Base-by-base conservation (phyloP, 2,888 invertebrate species). In the Tetranychus piercei region DNA sequence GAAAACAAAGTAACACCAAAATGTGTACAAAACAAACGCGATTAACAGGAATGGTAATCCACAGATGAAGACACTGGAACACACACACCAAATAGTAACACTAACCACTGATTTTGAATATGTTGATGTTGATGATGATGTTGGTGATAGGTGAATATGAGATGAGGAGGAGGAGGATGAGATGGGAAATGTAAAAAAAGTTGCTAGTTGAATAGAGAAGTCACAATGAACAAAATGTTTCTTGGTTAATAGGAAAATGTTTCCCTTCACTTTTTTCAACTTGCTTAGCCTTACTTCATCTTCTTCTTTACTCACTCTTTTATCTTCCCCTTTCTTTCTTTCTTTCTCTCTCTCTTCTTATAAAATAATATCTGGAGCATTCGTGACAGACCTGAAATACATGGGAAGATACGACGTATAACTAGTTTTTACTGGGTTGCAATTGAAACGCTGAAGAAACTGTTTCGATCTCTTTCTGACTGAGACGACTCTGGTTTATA, bases 231-330 rank as follows among this genome's bases (percentile, higher is more conserved):
- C 55, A 55, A 15, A 55, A 55, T 55, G 55, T 55, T 55, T 55
- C 34, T 69, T 69, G 69, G 34, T 69, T 22, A 23, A 23, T 20
- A 20, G 66, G 34, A 22, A 20, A 20, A 69, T 69, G 69, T 69
- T 69, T 69, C 9, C 69, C 11, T 23, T 22, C 22, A 20, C 22
- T 22, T 72, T 43, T 23, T 71, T n/a, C 20, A 22, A 23, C 23
- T n/a, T 23, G 6, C 43, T 18, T 71, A n/a, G 18, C 23, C 43
- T 71, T 20, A 20, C 70, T 15, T 22, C 34, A 43, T 71, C 71
- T 71, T 72, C 71, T 34, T 23, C 72, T 43, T 72, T 45, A 6
- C 43, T 43, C 72, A 34, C 44, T 72, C 72, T 71, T 34, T 18
- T 20, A 72, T 72, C 72, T 43, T 72, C 72, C 15, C 7, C 15